Evolutionary conservation across 2,888 invertebrate species (phyloP), one percentile per base, ranked within the genome.

Genomic region (Drosophila borborema): DNA sequence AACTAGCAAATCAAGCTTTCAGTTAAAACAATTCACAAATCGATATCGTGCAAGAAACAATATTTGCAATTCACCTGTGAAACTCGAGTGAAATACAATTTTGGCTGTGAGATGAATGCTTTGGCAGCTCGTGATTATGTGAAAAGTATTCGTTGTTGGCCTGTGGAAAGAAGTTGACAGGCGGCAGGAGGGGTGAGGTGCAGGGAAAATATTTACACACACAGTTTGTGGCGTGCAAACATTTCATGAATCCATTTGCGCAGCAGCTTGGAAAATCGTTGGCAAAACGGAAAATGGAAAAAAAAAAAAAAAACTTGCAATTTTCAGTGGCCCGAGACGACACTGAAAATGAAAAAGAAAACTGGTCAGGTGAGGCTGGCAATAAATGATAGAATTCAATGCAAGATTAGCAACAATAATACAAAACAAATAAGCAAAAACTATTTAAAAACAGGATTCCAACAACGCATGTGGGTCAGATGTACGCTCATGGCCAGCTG

Each of bases 181-280:
- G 20, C 20, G 20, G 20, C 0, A 5, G 28, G 28, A 6, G 51
- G 34, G 18, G 34, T 10, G n/a, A 1, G 16, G 7, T 60, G 65
- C 38, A 54, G 34, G n/a, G 23, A 61, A 58, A 74, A 70, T 65
- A 73, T 82, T 82, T 82, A 68, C 80, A 82, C 80, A 61, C 63
- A 34, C 28, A 4, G 28, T 34, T 3, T 41, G 41, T 67, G 58
- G 48, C 58, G 69, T 49, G 80, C 74, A 85, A 84, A 77, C 82
- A 85, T 77, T 82, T 83, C 82, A 85, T 82, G 80, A 83, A 83
- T 83, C 67, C 79, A 83, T 83, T 84, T 82, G 82, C 61, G 72
- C 79, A 63, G 61, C 72, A 74, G 75, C 40, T 54, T 56, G 72
- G 77, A 81, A 86, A 85, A 81, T 71, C 64, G 75, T 60, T 67